A percentile compares a stretch with the other conserved stretches of the same genome.
Evolutionary conservation across 2,113 vertebrate species (phyloP).

Genomic region (Raja brachyura): DNA sequence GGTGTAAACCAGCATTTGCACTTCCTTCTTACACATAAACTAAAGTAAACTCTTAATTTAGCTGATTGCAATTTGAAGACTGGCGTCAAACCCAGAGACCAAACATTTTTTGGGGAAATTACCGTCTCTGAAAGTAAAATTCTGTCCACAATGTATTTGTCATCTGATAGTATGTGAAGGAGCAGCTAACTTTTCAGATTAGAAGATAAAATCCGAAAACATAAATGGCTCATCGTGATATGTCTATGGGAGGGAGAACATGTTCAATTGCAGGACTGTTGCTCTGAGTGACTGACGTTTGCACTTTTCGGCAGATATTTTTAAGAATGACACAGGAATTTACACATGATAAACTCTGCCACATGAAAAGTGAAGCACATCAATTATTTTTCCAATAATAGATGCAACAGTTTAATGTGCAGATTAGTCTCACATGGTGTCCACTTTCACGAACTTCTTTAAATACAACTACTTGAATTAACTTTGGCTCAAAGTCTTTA

Average conservation of each 20-base stretch:
- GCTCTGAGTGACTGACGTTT: not conserved
- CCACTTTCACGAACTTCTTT: not conserved
- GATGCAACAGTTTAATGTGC: not conserved
- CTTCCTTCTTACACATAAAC: not conserved
- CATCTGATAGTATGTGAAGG: not conserved
- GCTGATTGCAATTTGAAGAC: not conserved
- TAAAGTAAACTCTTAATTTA: not conserved
- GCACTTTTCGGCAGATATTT: not conserved
- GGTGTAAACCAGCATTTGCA: too few relatives aligned
- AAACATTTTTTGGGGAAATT: not conserved
- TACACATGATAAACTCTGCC: not conserved
- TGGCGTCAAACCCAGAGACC: not conserved
- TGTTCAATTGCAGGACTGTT: not conserved
- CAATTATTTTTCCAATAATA: not conserved
- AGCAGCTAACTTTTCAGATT: not conserved
- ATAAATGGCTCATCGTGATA: not conserved
- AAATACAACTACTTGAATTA: not conserved
- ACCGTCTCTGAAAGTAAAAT: not conserved
- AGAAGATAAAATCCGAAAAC: not conserved
- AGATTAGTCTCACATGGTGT: not conserved
- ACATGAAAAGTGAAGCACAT: not conserved
- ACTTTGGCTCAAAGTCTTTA: not conserved
- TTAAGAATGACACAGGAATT: not conserved
- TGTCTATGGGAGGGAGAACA: too few relatives aligned
- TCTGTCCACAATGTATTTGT: not conserved